A percentile compares a stretch with the other conserved stretches of the same genome.
phyloP scores from a whole-genome alignment of 2,888 invertebrate genomes.

The Silvanus unidentatus region DNA sequence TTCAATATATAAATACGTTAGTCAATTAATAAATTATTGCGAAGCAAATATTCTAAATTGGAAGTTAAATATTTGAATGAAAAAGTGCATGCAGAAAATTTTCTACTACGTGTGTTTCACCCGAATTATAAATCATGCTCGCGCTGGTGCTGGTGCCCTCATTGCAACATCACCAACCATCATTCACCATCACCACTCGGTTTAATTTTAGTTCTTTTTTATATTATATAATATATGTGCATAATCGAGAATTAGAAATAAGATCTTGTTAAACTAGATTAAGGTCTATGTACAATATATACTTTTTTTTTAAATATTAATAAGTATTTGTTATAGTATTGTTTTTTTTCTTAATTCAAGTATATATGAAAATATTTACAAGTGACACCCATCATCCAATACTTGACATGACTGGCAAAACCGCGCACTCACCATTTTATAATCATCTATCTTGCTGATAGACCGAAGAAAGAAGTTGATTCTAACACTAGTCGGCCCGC shows the following conservation, averaged over 20 bases:
- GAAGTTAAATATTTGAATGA: not conserved
- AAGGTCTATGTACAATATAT: no score
- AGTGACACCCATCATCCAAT: conserved; percentile 35
- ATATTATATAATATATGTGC: conserved; percentile 26
- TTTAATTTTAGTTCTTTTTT: not conserved
- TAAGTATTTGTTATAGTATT: no score
- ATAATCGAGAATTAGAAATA: conserved; percentile 10
- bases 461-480: conserved; percentile 96
- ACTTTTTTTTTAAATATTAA: no score
- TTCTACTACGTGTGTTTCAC: conserved; percentile 20
- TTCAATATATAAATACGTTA: no score
- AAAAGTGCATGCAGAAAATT: conserved; percentile 1
- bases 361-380: conserved; percentile 5
- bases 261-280: no score
- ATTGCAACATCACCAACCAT: conserved; percentile 36
- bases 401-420: conserved; percentile 46
- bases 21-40: no score
- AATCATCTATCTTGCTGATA: conserved; percentile 98
- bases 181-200: conserved; percentile 36
- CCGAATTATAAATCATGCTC: conserved; percentile 41
- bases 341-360: no score
- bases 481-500: conserved; percentile 78
- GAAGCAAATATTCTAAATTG: no score
- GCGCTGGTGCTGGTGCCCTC: conserved; percentile 47
- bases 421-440: conserved; percentile 90